phyloP scores from a whole-genome alignment of 2,797 vertebrate genomes.

The Crocidura indochinensis region DNA sequence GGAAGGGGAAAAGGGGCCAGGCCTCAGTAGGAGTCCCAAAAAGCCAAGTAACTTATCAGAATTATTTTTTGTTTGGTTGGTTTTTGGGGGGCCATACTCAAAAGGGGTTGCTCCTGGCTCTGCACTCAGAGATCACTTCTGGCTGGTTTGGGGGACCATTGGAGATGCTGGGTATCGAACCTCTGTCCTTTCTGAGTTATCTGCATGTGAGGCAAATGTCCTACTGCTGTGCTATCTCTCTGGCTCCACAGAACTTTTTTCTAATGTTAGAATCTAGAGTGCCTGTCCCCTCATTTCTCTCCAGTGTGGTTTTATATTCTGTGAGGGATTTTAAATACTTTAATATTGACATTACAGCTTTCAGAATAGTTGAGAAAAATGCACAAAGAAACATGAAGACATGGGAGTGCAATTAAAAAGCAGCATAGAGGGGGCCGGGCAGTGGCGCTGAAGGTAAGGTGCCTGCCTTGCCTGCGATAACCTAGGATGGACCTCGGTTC shows the following conservation, averaged over 20 bases:
- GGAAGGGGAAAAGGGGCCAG: not conserved
- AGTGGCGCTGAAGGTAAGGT: too few species aligned
- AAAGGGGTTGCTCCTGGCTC: too few species aligned
- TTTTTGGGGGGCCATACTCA: too few species aligned
- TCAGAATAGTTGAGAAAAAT: conserved; percentile 69
- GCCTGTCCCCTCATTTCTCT: conserved; percentile 25
- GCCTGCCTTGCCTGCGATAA: too few species aligned
- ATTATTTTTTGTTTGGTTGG: not conserved
- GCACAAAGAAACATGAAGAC: conserved; percentile 48
- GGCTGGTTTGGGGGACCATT: too few species aligned
- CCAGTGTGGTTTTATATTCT: conserved; percentile 55
- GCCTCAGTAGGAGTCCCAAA: not conserved
- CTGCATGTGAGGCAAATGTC: too few species aligned
- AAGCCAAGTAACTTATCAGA: conserved; percentile 21
- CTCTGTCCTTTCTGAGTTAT: too few species aligned
- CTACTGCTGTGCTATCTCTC: too few species aligned
- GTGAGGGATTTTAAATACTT: conserved; percentile 55
- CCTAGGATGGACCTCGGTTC: too few species aligned
- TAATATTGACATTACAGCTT: conserved; percentile 61
- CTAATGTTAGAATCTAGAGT: conserved; percentile 61
- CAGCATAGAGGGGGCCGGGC: not conserved
- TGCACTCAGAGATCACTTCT: too few species aligned
- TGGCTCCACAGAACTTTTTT: conserved; percentile 20
- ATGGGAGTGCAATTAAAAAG: conserved; percentile 58
- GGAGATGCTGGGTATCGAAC: too few species aligned